Percentiles rank a stretch among this genome's conserved stretches.
These are phyloP conservation scores for Pelobates fuscus DNA, from an alignment of 2,113 vertebrate genomes.

Conservation along the genomic window DNA sequence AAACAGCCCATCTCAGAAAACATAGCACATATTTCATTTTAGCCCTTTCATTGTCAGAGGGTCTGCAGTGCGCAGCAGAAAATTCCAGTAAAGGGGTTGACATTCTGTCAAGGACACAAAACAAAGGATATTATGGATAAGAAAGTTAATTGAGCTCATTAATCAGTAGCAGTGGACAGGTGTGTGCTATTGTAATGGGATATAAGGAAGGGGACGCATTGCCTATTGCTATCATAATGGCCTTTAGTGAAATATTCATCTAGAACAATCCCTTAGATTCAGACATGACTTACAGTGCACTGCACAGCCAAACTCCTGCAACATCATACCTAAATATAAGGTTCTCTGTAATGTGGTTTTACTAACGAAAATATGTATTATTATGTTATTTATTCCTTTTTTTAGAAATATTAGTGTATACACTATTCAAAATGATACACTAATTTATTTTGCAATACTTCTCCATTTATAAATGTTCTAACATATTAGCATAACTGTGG, in stretches of 20 bases:
- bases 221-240: slow-evolving; percentile 25
- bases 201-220: slow-evolving; percentile 41
- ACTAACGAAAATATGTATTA: too few relatives aligned
- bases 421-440: too few relatives aligned
- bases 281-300: neutral
- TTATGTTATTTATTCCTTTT: too few relatives aligned
- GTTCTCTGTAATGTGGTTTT: too few relatives aligned
- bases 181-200: slow-evolving; percentile 40
- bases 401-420: too few relatives aligned
- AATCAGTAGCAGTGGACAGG: slow-evolving; percentile 44
- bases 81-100: slow-evolving; percentile 15
- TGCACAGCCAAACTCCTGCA: neutral
- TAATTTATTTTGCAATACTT: too few relatives aligned
- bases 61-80: neutral
- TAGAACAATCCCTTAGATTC: slow-evolving; percentile 1
- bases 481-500: too few relatives aligned
- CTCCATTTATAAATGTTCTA: too few relatives aligned
- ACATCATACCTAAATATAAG: too few relatives aligned
- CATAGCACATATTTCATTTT: neutral
- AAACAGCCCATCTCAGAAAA: neutral
- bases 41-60: neutral
- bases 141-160: slow-evolving; percentile 49
- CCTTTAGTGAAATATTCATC: slow-evolving; percentile 21
- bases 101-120: slow-evolving; percentile 37
- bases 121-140: slow-evolving; percentile 39